phyloP scores from a whole-genome alignment of 1,140 invertebrate genomes.

The Eriosoma lanigerum region DNA sequence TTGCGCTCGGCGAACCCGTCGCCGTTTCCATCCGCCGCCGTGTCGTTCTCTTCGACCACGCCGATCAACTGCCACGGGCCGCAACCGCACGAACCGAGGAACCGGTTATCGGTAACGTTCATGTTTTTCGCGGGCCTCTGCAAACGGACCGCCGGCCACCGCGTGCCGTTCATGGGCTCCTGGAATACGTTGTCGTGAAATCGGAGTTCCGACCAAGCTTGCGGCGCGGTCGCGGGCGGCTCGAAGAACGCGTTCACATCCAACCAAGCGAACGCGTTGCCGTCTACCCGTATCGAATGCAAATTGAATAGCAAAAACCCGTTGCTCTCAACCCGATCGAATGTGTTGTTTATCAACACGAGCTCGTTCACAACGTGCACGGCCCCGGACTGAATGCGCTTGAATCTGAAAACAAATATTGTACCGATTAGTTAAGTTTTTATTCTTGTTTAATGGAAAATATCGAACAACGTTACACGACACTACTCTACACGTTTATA shows the following conservation, averaged over 20 bases:
- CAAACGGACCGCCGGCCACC: background rate
- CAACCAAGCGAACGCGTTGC: background rate
- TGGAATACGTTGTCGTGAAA: background rate
- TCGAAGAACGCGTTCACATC: conserved; percentile 18
- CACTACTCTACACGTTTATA: too few relatives aligned
- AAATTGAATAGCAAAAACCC: background rate
- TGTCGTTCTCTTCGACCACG: background rate
- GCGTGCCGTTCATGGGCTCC: background rate
- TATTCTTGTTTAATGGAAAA: too few relatives aligned
- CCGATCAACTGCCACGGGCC: background rate
- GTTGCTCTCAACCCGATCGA: background rate
- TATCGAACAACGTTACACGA: too few relatives aligned
- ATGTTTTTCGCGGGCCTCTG: background rate
- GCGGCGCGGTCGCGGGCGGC: too few relatives aligned
- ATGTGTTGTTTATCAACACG: background rate
- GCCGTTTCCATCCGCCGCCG: background rate
- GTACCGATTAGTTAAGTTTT: too few relatives aligned
- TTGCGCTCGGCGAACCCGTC: background rate
- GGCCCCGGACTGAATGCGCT: background rate
- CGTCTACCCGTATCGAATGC: background rate
- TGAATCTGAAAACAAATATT: background rate
- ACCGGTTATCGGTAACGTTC: background rate
- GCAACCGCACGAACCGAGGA: background rate
- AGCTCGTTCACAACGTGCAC: conserved; percentile 5
- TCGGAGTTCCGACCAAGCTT: background rate